Evolutionary conservation across 92 coral and sea anemone species (phyloP).

Genomic region (Porites rus): DNA sequence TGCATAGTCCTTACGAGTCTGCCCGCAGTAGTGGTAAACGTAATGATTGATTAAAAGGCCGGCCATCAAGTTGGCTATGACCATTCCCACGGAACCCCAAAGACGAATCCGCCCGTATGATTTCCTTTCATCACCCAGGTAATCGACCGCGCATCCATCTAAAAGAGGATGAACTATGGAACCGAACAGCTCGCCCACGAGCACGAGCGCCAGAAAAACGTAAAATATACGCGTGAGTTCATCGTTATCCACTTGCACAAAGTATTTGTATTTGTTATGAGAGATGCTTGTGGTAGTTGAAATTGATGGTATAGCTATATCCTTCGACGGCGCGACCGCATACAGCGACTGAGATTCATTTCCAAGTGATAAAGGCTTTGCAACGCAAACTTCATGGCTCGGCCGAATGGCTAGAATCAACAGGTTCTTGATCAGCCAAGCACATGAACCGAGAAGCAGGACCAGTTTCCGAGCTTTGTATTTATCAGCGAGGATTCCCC

Average conservation of each 20-base stretch:
- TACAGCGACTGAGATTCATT: neutral
- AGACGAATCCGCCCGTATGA: conserved; percentile 27
- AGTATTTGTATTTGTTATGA: conserved; percentile 8
- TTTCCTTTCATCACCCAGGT: conserved; percentile 23
- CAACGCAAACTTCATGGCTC: conserved; percentile 7
- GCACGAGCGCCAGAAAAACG: conserved; percentile 4
- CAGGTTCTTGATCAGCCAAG: conserved; percentile 30
- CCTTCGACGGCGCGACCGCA: neutral
- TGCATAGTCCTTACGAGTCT: conserved; percentile 10
- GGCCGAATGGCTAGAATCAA: conserved; percentile 22
- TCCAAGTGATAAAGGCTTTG: neutral
- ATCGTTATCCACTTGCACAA: conserved; percentile 18
- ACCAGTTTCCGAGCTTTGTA: conserved; percentile 27
- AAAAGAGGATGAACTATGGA: conserved; percentile 35
- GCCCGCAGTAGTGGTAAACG: conserved; percentile 17
- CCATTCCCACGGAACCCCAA: conserved; percentile 44
- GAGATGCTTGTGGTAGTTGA: neutral
- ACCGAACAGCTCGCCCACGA: conserved; percentile 42
- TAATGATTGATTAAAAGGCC: conserved; percentile 21
- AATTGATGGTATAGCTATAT: neutral
- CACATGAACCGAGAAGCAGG: conserved; percentile 25
- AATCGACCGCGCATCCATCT: conserved; percentile 42
- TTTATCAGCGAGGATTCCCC: conserved; percentile 48
- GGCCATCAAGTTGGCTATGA: neutral
- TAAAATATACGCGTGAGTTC: conserved; percentile 34